Conservation (phyloP, 2,888 invertebrate species). For the Machimus atricapillus region DNA sequence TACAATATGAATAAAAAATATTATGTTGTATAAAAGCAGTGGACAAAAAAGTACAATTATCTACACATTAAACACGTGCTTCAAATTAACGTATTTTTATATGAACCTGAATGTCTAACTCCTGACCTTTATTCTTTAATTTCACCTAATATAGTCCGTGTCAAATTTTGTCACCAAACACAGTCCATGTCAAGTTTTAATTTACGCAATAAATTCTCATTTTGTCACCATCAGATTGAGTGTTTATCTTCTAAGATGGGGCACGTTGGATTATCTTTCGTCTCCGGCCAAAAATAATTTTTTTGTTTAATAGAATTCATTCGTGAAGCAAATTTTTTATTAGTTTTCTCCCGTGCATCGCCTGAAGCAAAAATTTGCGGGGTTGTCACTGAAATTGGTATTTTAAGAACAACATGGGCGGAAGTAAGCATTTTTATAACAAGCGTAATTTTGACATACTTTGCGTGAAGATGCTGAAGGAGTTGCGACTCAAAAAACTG, state of each 20-base stretch:
- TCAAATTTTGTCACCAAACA: background rate
- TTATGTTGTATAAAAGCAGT: background rate
- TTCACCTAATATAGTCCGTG: background rate
- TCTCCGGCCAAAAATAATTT: background rate
- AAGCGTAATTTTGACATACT: conserved; percentile 1
- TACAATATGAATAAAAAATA: background rate
- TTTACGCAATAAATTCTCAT: conserved; percentile 29
- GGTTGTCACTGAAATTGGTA: background rate
- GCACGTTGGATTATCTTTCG: background rate
- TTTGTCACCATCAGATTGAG: conserved; percentile 26
- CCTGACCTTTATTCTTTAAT: background rate
- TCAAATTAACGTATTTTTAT: background rate
- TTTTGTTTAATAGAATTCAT: background rate
- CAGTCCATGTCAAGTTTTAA: conserved; percentile 4
- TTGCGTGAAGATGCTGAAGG: background rate
- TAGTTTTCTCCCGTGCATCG: conserved; percentile 19
- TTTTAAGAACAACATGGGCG: conserved; percentile 32
- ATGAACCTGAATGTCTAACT: background rate
- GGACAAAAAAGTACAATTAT: background rate
- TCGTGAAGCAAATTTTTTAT: background rate
- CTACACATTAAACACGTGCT: background rate
- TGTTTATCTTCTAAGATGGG: background rate
- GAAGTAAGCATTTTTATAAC: conserved; percentile 21
- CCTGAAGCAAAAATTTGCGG: conserved; percentile 6
- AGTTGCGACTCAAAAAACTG: background rate